These are phyloP conservation scores for Spilogale gracilis DNA, from an alignment of 2,113 vertebrate genomes.

Conservation along the genomic window DNA sequence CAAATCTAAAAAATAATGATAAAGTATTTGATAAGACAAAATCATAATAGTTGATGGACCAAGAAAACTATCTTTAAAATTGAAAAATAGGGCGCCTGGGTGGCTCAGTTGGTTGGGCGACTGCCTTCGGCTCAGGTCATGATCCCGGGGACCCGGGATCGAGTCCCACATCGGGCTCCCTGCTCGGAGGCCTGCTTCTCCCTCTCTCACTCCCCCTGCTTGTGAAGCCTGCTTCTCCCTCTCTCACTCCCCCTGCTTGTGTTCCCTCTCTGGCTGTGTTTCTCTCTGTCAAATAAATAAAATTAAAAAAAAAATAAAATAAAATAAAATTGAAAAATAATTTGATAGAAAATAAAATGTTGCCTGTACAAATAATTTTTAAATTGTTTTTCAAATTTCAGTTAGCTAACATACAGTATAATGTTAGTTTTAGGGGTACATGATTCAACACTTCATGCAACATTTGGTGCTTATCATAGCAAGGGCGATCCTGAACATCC, in stretches of 20 bases:
- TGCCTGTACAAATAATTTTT: not conserved
- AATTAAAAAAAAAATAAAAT: too few species aligned
- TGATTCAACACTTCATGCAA: not conserved
- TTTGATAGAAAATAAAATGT: not conserved
- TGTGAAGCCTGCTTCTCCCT: too few species aligned
- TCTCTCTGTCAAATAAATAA: too few species aligned
- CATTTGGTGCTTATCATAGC: not conserved
- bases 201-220: too few species aligned
- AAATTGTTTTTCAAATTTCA: not conserved
- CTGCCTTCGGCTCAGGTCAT: too few species aligned
- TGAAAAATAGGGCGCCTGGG: too few species aligned
- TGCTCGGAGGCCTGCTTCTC: too few species aligned
- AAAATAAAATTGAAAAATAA: not conserved
- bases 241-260: too few species aligned
- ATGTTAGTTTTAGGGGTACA: not conserved
- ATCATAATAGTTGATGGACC: not conserved
- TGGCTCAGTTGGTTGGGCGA: too few species aligned
- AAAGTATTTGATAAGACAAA: conserved; percentile 1
- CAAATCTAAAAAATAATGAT: not conserved
- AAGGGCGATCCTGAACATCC: not conserved
- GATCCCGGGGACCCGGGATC: too few species aligned
- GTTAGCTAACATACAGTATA: not conserved
- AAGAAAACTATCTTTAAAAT: not conserved
- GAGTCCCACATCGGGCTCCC: too few species aligned
- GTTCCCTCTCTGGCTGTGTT: too few species aligned